Percentiles rank a stretch among this genome's conserved stretches.
Evolutionary conservation across 2,888 invertebrate species (phyloP).

Genomic region (Machimus atricapillus): DNA sequence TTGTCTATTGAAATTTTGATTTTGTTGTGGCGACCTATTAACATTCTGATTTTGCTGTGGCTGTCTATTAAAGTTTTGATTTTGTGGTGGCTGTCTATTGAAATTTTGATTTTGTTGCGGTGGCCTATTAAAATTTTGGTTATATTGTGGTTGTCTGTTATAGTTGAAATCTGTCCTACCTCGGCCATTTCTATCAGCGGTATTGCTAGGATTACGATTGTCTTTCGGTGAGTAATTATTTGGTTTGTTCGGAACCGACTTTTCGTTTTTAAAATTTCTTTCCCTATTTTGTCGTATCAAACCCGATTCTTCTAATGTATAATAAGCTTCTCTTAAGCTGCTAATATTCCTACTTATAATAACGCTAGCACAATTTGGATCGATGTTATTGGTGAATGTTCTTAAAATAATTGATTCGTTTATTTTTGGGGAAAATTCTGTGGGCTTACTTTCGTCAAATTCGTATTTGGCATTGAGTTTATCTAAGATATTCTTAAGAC

Average conservation of each 20-base stretch:
- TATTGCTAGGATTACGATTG: not conserved
- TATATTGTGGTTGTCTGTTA: not conserved
- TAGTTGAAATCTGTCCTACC: not conserved
- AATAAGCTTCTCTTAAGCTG: constrained; percentile 45
- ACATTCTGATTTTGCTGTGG: not conserved
- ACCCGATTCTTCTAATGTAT: constrained; percentile 46
- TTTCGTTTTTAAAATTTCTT: not conserved
- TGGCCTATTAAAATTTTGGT: not conserved
- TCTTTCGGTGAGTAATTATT: not conserved
- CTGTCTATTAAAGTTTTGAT: not conserved
- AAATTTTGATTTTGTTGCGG: not conserved
- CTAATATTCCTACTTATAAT: constrained; percentile 45
- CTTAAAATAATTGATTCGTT: constrained; percentile 47
- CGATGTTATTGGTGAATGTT: no score
- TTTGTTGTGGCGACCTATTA: not conserved
- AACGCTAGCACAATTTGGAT: constrained; percentile 43
- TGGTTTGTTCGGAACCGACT: not conserved
- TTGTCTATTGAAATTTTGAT: not conserved
- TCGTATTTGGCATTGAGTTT: constrained; percentile 48
- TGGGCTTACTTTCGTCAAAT: constrained; percentile 43
- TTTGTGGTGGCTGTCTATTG: not conserved
- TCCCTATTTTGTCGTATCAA: constrained; percentile 32
- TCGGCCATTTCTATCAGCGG: not conserved
- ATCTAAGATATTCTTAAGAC: constrained; percentile 46
- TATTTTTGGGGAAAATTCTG: constrained; percentile 43